phyloP scores from a whole-genome alignment of 2,113 vertebrate species.

The Istiophorus platypterus region DNA sequence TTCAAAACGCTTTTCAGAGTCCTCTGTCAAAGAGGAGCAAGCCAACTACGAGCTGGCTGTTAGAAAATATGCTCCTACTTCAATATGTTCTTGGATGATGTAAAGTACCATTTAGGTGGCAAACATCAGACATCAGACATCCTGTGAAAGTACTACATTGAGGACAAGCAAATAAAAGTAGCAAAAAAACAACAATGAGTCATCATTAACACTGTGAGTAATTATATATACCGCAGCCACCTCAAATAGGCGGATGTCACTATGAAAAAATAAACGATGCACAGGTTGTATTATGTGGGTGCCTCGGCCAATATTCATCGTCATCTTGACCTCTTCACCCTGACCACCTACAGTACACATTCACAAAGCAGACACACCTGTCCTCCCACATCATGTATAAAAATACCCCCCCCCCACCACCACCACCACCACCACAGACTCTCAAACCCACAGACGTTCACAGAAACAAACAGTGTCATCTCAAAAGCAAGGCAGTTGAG shows the following conservation, averaged over 20 bases:
- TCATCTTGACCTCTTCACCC: slow-evolving; percentile 57
- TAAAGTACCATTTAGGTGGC: slow-evolving; percentile 29
- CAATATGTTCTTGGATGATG: slow-evolving; percentile 1
- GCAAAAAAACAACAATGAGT: slow-evolving; percentile 62
- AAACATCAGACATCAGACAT: slow-evolving; percentile 12
- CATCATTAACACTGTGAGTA: slow-evolving; percentile 58
- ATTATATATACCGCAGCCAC: slow-evolving; percentile 48
- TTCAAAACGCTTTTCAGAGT: slow-evolving; percentile 25
- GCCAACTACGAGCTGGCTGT: neutral
- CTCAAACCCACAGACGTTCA: slow-evolving; percentile 5
- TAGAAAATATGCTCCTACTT: slow-evolving; percentile 27
- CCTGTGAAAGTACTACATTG: slow-evolving; percentile 33
- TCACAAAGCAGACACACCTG: slow-evolving; percentile 32
- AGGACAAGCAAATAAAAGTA: slow-evolving; percentile 40
- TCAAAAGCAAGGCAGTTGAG: slow-evolving; percentile 8
- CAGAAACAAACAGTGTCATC: slow-evolving; percentile 3
- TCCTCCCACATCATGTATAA: slow-evolving; percentile 40
- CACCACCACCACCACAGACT: slow-evolving; percentile 2
- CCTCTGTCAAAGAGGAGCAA: slow-evolving; percentile 16
- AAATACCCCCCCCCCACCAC: neutral
- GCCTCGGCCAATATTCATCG: slow-evolving; percentile 36
- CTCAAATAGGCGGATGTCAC: slow-evolving; percentile 62
- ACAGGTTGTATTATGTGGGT: slow-evolving; percentile 57
- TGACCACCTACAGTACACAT: slow-evolving; percentile 50
- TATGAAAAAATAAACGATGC: slow-evolving; percentile 25